Conservation (phyloP, 2,888 invertebrate genomes). For the Sinhomidia bicolor region DNA sequence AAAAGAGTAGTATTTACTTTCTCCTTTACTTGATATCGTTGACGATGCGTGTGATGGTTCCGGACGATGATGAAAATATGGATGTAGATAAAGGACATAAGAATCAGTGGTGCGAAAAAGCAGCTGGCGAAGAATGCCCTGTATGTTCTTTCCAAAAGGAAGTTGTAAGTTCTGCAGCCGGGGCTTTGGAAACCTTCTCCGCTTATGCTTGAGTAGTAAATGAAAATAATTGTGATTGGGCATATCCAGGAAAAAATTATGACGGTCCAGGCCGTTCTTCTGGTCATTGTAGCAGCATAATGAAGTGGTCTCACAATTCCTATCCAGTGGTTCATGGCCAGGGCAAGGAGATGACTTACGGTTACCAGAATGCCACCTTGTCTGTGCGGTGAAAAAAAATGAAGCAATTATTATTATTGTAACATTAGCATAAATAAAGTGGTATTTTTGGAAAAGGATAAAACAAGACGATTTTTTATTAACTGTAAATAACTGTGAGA, state of each 20-base stretch:
- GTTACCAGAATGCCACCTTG: constrained; percentile 86
- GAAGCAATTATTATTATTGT: background rate
- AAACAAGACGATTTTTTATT: background rate
- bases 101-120: constrained; percentile 84
- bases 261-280: constrained; percentile 83
- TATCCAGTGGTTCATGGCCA: constrained; percentile 87
- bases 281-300: constrained; percentile 85
- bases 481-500: background rate
- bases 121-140: constrained; percentile 83
- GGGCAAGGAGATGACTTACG: constrained; percentile 85
- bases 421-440: no score
- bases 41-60: constrained; percentile 83
- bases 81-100: constrained; percentile 85
- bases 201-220: constrained; percentile 83
- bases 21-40: constrained; percentile 81
- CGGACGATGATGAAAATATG: constrained; percentile 85
- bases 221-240: constrained; percentile 83
- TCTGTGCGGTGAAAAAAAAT: constrained; percentile 60
- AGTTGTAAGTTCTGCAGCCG: constrained; percentile 75
- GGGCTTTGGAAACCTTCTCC: constrained; percentile 82
- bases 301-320: constrained; percentile 86
- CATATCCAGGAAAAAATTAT: constrained; percentile 84
- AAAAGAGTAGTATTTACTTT: constrained; percentile 41
- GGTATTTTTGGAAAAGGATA: no score
- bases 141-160: constrained; percentile 82